These are phyloP conservation scores for Daphoenositta chrysoptera DNA, from an alignment of 2,113 vertebrate species.

Conservation along the genomic window DNA sequence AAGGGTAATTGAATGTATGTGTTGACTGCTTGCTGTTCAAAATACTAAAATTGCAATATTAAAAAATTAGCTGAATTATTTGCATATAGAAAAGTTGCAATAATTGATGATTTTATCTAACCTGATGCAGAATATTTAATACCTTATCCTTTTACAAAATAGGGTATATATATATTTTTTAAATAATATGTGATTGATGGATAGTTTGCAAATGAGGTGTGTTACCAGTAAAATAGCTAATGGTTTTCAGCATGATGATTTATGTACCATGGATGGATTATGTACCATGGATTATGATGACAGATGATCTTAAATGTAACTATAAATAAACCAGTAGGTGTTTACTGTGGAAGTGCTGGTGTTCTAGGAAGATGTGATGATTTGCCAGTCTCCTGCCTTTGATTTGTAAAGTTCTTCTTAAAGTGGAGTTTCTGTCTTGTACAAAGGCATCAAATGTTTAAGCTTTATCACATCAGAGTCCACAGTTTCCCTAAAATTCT, in stretches of 20 bases:
- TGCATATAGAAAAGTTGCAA: neutral
- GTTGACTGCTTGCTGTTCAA: neutral
- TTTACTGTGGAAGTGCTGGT: conserved; percentile 19
- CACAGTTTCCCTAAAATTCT: neutral
- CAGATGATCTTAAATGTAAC: conserved; percentile 44
- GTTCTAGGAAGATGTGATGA: neutral
- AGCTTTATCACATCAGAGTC: neutral
- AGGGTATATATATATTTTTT: neutral
- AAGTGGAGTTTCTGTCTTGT: neutral
- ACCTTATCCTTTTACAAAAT: conserved; percentile 15
- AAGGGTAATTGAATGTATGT: neutral
- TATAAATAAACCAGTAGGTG: conserved; percentile 56
- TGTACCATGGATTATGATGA: conserved; percentile 24
- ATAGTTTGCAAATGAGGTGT: conserved; percentile 44
- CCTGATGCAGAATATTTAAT: neutral
- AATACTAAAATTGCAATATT: conserved; percentile 10
- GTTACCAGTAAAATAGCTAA: conserved; percentile 45
- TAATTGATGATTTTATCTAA: conserved; percentile 31
- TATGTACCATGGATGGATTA: conserved; percentile 54
- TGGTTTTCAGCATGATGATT: conserved; percentile 53
- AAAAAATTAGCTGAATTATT: conserved; percentile 17
- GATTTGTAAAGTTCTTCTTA: neutral
- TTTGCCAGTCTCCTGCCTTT: neutral
- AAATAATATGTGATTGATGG: conserved; percentile 15
- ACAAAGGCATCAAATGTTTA: neutral